These are phyloP conservation scores for Tragopan temminckii DNA, from an alignment of 2,797 vertebrate species.

Conservation along the genomic window DNA sequence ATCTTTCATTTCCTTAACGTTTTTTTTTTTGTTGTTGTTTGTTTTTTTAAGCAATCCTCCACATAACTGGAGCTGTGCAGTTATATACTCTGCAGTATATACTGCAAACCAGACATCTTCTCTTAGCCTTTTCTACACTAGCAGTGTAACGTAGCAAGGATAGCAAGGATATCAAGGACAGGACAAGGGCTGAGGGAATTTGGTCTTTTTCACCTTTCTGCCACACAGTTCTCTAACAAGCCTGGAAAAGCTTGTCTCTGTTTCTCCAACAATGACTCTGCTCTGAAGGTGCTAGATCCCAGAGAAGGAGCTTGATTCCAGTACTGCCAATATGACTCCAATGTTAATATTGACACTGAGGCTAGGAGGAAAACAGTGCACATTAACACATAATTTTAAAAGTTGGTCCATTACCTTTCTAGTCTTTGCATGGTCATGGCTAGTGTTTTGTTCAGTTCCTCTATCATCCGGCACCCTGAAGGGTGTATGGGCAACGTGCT, in stretches of 20 bases:
- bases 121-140: not conserved
- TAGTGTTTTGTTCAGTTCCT: conserved; percentile 97
- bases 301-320: not conserved
- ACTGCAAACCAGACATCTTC: not conserved
- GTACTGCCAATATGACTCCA: not conserved
- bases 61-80: not conserved
- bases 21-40: too few species aligned
- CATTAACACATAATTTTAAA: not conserved
- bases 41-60: not conserved
- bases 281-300: not conserved
- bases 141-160: not conserved
- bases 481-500: conserved; percentile 88
- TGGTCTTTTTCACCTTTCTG: not conserved
- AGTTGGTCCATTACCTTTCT: conserved; percentile 87
- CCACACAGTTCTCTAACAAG: not conserved
- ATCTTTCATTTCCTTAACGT: not conserved
- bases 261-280: not conserved
- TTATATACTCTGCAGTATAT: not conserved
- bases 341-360: rapidly evolving
- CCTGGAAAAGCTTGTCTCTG: not conserved
- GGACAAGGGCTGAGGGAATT: not conserved
- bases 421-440: conserved; percentile 98
- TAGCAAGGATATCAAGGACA: not conserved
- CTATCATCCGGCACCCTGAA: conserved; percentile 93
- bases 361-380: not conserved